These are phyloP conservation scores for Orthonyx spaldingii DNA, from an alignment of 2,113 vertebrate genomes.

Conservation along the genomic window DNA sequence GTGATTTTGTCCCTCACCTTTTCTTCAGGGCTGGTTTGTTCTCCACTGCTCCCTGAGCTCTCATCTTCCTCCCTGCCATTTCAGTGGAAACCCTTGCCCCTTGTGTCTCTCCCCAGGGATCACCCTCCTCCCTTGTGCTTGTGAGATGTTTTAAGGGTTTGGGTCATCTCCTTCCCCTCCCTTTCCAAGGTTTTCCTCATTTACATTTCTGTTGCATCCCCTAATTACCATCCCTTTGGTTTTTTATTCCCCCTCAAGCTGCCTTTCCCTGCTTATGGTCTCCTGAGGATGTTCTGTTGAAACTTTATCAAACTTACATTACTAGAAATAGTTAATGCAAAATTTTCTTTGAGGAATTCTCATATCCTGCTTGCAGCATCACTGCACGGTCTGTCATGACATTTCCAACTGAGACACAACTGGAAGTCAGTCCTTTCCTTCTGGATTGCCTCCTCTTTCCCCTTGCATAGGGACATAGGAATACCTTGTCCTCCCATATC, in stretches of 20 bases:
- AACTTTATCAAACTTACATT: not conserved
- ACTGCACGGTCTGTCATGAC: not conserved
- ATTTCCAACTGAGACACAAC: not conserved
- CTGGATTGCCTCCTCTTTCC: not conserved
- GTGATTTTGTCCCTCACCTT: not conserved
- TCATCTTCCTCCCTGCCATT: not conserved
- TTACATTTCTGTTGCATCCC: not conserved
- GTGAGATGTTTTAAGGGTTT: not conserved
- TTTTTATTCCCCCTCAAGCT: not conserved
- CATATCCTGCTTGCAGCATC: not conserved
- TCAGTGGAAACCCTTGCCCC: not conserved
- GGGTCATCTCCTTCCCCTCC: not conserved
- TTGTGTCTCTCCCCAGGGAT: not conserved
- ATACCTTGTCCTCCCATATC: not conserved
- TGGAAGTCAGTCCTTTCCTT: not conserved
- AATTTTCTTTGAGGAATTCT: not conserved
- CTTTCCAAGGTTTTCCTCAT: not conserved
- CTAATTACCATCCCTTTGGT: conserved; percentile 8
- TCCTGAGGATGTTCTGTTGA: not conserved
- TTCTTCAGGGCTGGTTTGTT: not conserved
- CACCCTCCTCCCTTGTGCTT: not conserved
- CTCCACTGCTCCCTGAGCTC: not conserved
- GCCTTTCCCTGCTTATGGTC: not conserved
- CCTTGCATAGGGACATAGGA: not conserved
- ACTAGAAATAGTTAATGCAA: not conserved